Evolutionary conservation across 2,113 vertebrate species (phyloP).

Genomic region (Illadopsis cleaveri): DNA sequence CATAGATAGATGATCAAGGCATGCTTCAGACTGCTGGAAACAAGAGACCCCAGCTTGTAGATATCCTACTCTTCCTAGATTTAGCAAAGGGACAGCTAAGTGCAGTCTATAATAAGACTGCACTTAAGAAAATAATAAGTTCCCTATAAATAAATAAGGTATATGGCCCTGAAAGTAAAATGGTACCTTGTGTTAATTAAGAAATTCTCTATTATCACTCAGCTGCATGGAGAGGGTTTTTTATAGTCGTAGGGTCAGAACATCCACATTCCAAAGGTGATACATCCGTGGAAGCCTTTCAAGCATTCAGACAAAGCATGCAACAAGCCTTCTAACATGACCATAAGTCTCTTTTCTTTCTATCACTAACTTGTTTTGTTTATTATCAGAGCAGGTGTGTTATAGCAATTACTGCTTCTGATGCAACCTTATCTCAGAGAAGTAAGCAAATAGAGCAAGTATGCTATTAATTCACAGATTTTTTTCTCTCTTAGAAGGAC

Average conservation of each 20-base stretch:
- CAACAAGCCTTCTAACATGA: slow-evolving; percentile 69
- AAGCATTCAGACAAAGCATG: slow-evolving; percentile 50
- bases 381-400: slow-evolving; percentile 83
- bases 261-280: slow-evolving; percentile 67
- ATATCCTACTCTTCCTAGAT: neutral
- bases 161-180: neutral
- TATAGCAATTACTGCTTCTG: slow-evolving; percentile 74
- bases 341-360: slow-evolving; percentile 76
- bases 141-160: neutral
- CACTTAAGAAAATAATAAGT: neutral
- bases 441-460: slow-evolving; percentile 75
- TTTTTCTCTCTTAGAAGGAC: slow-evolving; percentile 72
- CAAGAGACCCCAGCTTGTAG: neutral
- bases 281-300: slow-evolving; percentile 70
- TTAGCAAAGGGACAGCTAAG: neutral
- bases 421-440: slow-evolving; percentile 69
- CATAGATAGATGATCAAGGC: neutral
- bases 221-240: slow-evolving; percentile 16
- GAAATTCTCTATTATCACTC: slow-evolving; percentile 63
- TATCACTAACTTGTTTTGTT: slow-evolving; percentile 70
- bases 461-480: slow-evolving; percentile 58
- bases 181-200: neutral
- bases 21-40: neutral
- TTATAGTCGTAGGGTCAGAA: slow-evolving; percentile 50
- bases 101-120: neutral